Percentiles rank a stretch among this genome's conserved stretches.
These are phyloP conservation scores for Climacteris rufus DNA, from an alignment of 2,113 vertebrate species.

Conservation along the genomic window DNA sequence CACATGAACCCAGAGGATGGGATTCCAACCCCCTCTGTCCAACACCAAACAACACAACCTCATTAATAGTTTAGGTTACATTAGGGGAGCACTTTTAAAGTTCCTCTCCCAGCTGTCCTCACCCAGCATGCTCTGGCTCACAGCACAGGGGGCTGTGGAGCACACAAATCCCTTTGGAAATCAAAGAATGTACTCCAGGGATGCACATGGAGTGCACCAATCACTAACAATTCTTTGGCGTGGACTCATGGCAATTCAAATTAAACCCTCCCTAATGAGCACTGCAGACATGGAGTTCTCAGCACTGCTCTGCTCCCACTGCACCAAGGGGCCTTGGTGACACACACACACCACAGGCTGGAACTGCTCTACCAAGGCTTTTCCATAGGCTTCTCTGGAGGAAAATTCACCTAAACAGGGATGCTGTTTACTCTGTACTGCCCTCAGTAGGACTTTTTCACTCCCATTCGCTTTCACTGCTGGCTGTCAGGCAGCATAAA, in stretches of 20 bases:
- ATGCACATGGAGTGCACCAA: not conserved
- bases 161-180: not conserved
- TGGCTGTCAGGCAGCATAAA: not conserved
- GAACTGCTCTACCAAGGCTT: not conserved
- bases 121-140: accelerated
- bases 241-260: not conserved
- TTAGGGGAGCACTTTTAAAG: not conserved
- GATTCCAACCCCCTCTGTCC: not conserved
- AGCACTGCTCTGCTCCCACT: not conserved
- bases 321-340: not conserved
- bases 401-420: not conserved
- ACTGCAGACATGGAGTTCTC: accelerated
- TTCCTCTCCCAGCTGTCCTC: not conserved
- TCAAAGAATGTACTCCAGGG: not conserved
- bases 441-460: not conserved
- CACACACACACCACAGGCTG: not conserved
- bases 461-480: not conserved
- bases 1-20: not conserved
- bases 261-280: accelerated
- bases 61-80: not conserved
- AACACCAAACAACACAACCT: accelerated
- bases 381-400: not conserved
- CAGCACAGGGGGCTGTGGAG: not conserved
- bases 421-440: not conserved
- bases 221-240: not conserved